Evolutionary conservation across 2,113 vertebrate species (phyloP).

Genomic region (Alces alces): DNA sequence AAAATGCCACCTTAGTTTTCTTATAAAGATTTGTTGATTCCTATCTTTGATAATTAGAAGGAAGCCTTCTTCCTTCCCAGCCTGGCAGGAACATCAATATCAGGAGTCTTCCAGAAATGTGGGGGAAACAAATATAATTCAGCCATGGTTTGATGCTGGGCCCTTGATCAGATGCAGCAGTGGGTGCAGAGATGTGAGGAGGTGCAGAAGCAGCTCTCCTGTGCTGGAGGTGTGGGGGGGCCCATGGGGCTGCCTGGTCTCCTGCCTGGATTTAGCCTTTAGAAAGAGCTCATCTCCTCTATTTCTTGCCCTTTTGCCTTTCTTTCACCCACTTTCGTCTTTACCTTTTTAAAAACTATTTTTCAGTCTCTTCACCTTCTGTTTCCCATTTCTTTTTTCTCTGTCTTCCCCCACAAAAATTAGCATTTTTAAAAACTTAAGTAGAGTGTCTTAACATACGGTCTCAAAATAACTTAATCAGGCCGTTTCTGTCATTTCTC

Average conservation of each 20-base stretch:
- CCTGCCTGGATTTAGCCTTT: background rate
- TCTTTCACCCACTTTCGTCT: background rate
- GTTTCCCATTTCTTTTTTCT: background rate
- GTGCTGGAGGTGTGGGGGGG: fast-evolving
- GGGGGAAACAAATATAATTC: background rate
- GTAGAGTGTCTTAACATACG: background rate
- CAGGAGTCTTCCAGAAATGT: background rate
- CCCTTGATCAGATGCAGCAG: background rate
- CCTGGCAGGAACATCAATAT: background rate
- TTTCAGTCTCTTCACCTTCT: background rate
- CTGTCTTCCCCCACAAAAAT: background rate
- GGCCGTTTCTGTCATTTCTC: background rate
- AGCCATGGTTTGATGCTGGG: background rate
- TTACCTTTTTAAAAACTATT: background rate
- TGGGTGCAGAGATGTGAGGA: background rate
- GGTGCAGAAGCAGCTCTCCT: background rate
- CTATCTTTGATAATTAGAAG: background rate
- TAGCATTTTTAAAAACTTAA: background rate
- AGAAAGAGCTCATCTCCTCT: background rate
- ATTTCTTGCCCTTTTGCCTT: background rate
- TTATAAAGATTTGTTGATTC: background rate
- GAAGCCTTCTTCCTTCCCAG: background rate
- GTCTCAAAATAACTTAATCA: background rate
- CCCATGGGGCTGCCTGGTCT: background rate
- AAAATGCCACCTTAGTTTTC: background rate